Evolutionary conservation across 2,113 vertebrate genomes (phyloP), one percentile per base, ranked within the genome.

Genomic region (Meleagris gallopavo): DNA sequence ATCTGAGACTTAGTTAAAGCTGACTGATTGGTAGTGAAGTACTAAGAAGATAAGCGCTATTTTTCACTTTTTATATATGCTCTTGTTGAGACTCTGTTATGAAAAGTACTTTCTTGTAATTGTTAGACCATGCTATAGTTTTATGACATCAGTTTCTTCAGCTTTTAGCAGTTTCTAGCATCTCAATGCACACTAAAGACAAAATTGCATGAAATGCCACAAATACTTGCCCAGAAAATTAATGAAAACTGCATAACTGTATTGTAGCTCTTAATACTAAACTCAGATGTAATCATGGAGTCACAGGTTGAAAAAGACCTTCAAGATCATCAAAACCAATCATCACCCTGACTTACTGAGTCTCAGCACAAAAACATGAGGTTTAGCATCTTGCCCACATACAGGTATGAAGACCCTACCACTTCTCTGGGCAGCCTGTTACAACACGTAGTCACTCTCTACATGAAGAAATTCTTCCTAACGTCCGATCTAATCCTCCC

Each of bases 1-100:
- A 96, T 93, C 4, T 0, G 32, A 96, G 69, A 96, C 32, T 90
- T 90, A 84, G 57, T 96, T 93, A 95, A 93, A 96, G 65, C 25
- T 95, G 74, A 91, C 86, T 71, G 77, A 97, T 95, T 94, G 86
- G 48, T 66, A 93, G 60, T 85, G 73, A 96, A 92, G 48, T 32
- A 95, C 88, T 95, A 89, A 50, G 94, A 94, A 94, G 86, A 76
- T 93, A 94, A 91, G 52, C 81, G 17, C 21, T 61, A 12, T 95
- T 95, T 94, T 32, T 93, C 64, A 84, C 76, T 91, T 29, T 90
- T 93, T 93, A 79, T 84, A 46, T 24, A 34, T 83, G 71, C 43
- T 21, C 15, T 57, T 81, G 40, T 17, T 69, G 45, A 86, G 11
- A 78, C 14, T 19, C 13, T 64, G 24, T 29, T 79, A 93, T 67